These are phyloP conservation scores for Chrysopilus asiliformis DNA, from an alignment of 2,888 invertebrate species.

Conservation along the genomic window DNA sequence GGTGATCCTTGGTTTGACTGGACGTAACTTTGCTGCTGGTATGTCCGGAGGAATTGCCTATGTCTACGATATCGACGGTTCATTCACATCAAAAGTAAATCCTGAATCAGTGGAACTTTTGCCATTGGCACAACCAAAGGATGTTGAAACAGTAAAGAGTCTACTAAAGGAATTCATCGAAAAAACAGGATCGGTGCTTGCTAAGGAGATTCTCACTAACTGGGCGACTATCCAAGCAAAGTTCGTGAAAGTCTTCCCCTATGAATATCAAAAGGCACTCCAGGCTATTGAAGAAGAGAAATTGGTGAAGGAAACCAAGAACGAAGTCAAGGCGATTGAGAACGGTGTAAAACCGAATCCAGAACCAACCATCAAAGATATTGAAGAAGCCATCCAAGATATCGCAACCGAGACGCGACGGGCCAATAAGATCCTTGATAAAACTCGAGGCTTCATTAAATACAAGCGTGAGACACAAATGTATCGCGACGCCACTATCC, in stretches of 20 bases:
- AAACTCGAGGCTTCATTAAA: conserved; percentile 87
- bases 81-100: conserved; percentile 80
- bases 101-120: conserved; percentile 89
- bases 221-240: conserved; percentile 65
- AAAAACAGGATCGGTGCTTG: conserved; percentile 80
- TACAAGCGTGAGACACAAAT: conserved; percentile 79
- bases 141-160: conserved; percentile 59
- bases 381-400: conserved; percentile 79
- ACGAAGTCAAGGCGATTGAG: conserved; percentile 22
- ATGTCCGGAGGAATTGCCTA: conserved; percentile 97
- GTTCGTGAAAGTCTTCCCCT: conserved; percentile 94
- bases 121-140: conserved; percentile 62
- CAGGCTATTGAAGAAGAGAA: conserved; percentile 45
- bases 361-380: conserved; percentile 53
- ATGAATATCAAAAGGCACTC: conserved; percentile 87
- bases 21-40: conserved; percentile 97
- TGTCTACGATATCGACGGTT: conserved; percentile 79
- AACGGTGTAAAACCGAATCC: conserved; percentile 33
- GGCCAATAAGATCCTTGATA: conserved; percentile 68
- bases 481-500: conserved; percentile 74
- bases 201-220: conserved; percentile 58
- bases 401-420: conserved; percentile 63
- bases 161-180: conserved; percentile 73
- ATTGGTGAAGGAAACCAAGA: conserved; percentile 22
- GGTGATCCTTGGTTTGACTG: conserved; percentile 85